These are phyloP conservation scores for Tychaedon coryphoeus DNA, from an alignment of 2,113 vertebrate species.

Conservation along the genomic window DNA sequence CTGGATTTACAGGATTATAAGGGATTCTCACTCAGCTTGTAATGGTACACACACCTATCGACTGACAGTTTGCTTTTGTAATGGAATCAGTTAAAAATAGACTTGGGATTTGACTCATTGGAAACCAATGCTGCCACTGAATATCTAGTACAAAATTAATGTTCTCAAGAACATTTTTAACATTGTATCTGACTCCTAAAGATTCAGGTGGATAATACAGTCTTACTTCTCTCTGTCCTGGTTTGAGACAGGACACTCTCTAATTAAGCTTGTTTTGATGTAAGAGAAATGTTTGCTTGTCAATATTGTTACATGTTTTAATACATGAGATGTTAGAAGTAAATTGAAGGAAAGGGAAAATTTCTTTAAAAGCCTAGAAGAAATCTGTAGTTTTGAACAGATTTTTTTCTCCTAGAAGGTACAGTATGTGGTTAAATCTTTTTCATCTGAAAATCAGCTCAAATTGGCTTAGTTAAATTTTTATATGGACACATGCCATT, in stretches of 20 bases:
- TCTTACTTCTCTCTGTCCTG: background rate
- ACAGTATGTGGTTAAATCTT: background rate
- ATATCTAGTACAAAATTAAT: background rate
- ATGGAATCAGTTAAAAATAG: slow-evolving; percentile 2
- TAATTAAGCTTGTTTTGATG: background rate
- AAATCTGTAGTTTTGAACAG: background rate
- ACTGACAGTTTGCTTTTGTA: background rate
- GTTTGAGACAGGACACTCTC: background rate
- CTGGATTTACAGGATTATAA: background rate
- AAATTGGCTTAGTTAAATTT: background rate
- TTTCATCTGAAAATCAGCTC: background rate
- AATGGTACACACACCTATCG: background rate
- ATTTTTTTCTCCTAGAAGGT: background rate
- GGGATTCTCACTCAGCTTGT: background rate
- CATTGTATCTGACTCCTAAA: background rate
- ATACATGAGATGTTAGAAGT: background rate
- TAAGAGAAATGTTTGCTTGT: background rate
- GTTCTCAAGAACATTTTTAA: background rate
- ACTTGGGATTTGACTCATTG: background rate
- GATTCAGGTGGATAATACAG: background rate
- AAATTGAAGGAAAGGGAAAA: background rate
- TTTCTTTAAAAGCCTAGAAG: background rate
- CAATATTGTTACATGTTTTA: background rate
- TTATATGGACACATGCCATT: background rate
- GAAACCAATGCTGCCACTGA: background rate